Evolutionary conservation across 2,888 invertebrate genomes (phyloP), one percentile per base, ranked within the genome.

Genomic region (Syritta pipiens): DNA sequence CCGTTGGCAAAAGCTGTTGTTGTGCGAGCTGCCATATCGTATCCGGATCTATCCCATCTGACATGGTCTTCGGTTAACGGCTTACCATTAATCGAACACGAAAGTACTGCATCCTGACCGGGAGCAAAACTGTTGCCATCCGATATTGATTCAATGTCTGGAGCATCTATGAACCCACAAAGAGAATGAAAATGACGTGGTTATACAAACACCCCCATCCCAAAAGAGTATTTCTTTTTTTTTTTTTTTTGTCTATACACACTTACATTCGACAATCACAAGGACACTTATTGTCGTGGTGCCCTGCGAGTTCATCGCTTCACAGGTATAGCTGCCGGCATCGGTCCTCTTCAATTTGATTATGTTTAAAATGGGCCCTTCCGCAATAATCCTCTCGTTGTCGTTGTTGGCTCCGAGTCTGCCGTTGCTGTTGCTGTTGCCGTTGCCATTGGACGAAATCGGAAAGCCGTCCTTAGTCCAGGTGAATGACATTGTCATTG

Each of bases 391-490:
- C 14, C 87, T 84, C 55, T 87, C 86, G 1, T 85, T 85, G 24
- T 14, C 40, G 26, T 28, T 49, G 22, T 83, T 53, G 5, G 81
- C 65, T 28, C 30, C 60, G 32, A 62, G 19, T 62, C 68, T 68
- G 12, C 84, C 86, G 49, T 55, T 59, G n/a, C n/a, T n/a, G n/a
- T n/a, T n/a, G n/a, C n/a, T n/a, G n/a, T n/a, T n/a, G n/a, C n/a
- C n/a, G n/a, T n/a, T 14, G 9, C 9, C 7, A 37, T 37, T 17
- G 82, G 83, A 84, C 82, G 84, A 86, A 57, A 87, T 88, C 53
- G 88, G 87, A 51, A 88, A 82, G 19, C 87, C 87, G 63, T 88
- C 85, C 83, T 86, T 87, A 26, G 86, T 88, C 87, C 87, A 87
- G 59, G 87, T 86, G 40, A 86, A 87, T 44, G 86, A 85, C 81